Conservation (phyloP, 2,113 vertebrate species). For the Paralichthys olivaceus region DNA sequence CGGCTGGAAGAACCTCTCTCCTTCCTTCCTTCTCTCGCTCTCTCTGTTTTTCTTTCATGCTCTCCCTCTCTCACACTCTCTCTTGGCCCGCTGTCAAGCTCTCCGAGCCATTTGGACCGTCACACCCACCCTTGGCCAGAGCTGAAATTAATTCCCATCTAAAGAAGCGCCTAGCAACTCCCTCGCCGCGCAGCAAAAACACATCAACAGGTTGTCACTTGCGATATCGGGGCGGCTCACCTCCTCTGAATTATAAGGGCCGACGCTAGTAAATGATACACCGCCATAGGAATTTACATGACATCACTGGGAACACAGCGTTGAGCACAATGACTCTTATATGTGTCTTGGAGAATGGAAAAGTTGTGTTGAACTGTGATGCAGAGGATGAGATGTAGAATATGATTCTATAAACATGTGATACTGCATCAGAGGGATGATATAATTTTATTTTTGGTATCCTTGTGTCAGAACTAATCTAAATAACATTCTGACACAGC, state of each 20-base stretch:
- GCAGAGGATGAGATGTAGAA: neutral
- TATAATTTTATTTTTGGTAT: too few species aligned
- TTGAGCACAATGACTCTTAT: conserved; percentile 28
- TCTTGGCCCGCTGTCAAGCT: conserved; percentile 69
- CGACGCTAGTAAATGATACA: conserved; percentile 68
- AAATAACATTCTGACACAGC: too few species aligned
- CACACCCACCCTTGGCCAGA: conserved; percentile 70
- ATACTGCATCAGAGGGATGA: neutral
- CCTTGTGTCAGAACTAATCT: too few species aligned
- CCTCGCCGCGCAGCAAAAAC: conserved; percentile 53
- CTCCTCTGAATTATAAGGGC: conserved; percentile 60
- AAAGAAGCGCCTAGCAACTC: conserved; percentile 75
- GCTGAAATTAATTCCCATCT: conserved; percentile 75
- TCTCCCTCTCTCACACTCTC: conserved; percentile 34
- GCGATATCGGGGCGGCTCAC: conserved; percentile 57
- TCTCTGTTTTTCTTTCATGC: conserved; percentile 9
- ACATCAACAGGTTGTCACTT: conserved; percentile 80
- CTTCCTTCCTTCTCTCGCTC: conserved; percentile 15
- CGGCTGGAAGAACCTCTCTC: conserved; percentile 65
- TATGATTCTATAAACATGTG: neutral
- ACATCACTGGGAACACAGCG: conserved; percentile 61
- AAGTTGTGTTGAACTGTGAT: neutral
- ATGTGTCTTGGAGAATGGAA: conserved; percentile 5
- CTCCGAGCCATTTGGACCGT: conserved; percentile 67
- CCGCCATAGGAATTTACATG: conserved; percentile 67